phyloP scores from a whole-genome alignment of 1,140 invertebrate species.

The Papilio aristodemus region DNA sequence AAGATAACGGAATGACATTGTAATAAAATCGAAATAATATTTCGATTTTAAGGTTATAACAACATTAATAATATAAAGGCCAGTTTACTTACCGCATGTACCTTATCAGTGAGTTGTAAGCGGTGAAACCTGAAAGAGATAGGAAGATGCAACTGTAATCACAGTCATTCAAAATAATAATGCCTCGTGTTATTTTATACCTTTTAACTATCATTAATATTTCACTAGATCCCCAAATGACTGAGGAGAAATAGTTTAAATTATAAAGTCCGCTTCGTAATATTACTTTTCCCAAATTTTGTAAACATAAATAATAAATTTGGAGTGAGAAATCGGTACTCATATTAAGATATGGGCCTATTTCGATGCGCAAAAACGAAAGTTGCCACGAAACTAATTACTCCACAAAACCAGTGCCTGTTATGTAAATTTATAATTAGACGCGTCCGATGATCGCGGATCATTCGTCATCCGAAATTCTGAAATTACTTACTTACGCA shows the following conservation, averaged over 20 bases:
- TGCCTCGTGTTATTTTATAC: too few relatives aligned
- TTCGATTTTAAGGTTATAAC: too few relatives aligned
- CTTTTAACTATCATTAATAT: too few relatives aligned
- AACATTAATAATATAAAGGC: too few relatives aligned
- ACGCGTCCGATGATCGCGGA: conserved; percentile 37
- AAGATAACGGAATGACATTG: conserved; percentile 10
- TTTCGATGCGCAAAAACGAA: conserved; percentile 46
- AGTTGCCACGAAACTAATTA: conserved; percentile 55
- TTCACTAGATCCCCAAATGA: too few relatives aligned
- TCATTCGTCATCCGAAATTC: conserved; percentile 48
- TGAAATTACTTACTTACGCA: neutral
- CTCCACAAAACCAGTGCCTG: conserved; percentile 45
- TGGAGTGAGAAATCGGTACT: neutral
- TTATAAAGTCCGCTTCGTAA: too few relatives aligned
- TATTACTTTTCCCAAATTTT: too few relatives aligned
- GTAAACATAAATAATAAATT: neutral
- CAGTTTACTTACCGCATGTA: neutral
- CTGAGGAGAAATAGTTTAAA: too few relatives aligned
- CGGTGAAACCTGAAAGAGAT: too few relatives aligned
- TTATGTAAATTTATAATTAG: conserved; percentile 64
- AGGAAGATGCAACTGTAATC: too few relatives aligned
- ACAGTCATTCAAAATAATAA: too few relatives aligned
- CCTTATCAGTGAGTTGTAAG: neutral
- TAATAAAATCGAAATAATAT: conserved; percentile 5
- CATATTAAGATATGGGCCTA: neutral